Evolutionary conservation across 2,797 vertebrate species (phyloP), one percentile per base, ranked within the genome.

Genomic region (Melanotaenia pygmaea): DNA sequence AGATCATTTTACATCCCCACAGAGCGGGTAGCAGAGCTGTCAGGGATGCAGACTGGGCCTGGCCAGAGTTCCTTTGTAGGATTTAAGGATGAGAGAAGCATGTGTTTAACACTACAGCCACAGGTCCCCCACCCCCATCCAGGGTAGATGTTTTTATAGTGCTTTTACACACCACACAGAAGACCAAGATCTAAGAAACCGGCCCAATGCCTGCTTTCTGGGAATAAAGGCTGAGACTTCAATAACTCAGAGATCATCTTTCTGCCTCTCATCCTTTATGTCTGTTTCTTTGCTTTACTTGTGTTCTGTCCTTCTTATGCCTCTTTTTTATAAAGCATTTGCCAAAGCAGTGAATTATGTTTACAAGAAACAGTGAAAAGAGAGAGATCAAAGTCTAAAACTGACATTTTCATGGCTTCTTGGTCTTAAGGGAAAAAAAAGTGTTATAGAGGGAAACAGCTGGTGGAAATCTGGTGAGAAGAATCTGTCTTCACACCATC

Each of bases 31-130:
- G 64, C 64, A 40, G 71, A 76, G 59, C 43, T 22, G 69, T 76
- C 47, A 69, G 66, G 30, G 4, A 59, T 61, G 64, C 35, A 61
- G 73, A 64, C n/a, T 22, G 51, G 50, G 20, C 2, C 37, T 62
- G 72, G 82, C 82, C 59, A 59, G 26, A 78, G 81, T 66, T 79
- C 40, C 67, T 79, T 60, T 62, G 34, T 50, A 72, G 79, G 63
- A 72, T 73, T 61, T 61, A 76, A 80, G 43, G 35, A 34, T 13
- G 37, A 24, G 12, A 64, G 47, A 47, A 67, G 34, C 32, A 3
- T 40, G 35, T 35, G 64, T 56, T 2, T 6, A 70, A 20, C 53
- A 57, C 47, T 22, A 2, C 24, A 60, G 45, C 63, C 73, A 59
- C 3, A 59, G 63, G 62, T 65, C 59, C 43, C 45, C 75, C 22